Base-by-base conservation (phyloP, 2,797 vertebrate genomes). In the Menidia menidia region DNA sequence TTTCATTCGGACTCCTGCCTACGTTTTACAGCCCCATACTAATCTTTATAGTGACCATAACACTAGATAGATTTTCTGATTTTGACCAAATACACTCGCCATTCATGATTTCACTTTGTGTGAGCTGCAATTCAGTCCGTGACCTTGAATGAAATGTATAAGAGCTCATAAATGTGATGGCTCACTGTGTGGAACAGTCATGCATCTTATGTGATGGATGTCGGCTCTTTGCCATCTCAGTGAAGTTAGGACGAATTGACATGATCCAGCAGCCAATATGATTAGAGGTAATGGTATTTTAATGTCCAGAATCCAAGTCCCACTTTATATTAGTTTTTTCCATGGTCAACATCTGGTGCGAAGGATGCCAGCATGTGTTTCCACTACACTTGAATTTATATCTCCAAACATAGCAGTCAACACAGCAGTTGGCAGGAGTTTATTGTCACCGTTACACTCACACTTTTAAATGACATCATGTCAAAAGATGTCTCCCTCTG, bases 281-380 rank as follows among this genome's bases (percentile, higher is more conserved):
- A 91, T 87, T 91, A 72, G 85, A 84, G 75, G 80, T 89, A 88
- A 88, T 91, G 87, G 85, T 83, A 43, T 88, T 92, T 91, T 90
- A 88, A 89, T 88, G 86, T 90, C 84, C 83, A 80, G 75, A 77
- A 88, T 79, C 81, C 72, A 73, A 19, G 80, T 85, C 72, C 73
- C 68, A 80, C 77, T 79, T 85, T 83, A 68, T 45, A 63, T 78
- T 86, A 74, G 70, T 19, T 73, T 68, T 85, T 88, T 88, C 87
- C 82, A 83, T 31, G 71, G 78, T 73, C 52, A 52, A 90, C 88
- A 90, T 91, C 91, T 93, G 88, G 88, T 76, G 78, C 53, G 55
- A 84, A 82, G 87, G 86, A 78, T 13, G 73, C 64, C 86, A 54
- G 77, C 90, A 89, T 92, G 85, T 92, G 89, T 93, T 93, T 90